phyloP scores from a whole-genome alignment of 2,797 vertebrate species.

The Masticophis lateralis region DNA sequence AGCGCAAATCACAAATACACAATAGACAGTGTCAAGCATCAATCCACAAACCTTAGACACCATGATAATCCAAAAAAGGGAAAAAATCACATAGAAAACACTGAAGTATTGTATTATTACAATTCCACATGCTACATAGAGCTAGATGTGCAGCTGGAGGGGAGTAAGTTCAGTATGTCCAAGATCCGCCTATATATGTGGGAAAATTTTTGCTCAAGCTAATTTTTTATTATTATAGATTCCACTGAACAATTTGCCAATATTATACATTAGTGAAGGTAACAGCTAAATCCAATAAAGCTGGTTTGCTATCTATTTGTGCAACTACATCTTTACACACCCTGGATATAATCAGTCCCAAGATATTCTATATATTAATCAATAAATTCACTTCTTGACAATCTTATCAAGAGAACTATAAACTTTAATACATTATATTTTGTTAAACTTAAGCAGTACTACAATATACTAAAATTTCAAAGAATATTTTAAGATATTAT shows the following conservation, averaged over 20 bases:
- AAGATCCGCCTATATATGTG: slow-evolving; percentile 34
- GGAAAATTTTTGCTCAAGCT: slow-evolving; percentile 35
- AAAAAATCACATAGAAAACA: slow-evolving; percentile 43
- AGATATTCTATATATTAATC: neutral
- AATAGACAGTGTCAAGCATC: slow-evolving; percentile 71
- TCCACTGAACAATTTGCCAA: slow-evolving; percentile 33
- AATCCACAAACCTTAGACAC: slow-evolving; percentile 69
- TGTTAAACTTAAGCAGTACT: neutral
- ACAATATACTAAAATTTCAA: neutral
- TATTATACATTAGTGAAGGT: neutral
- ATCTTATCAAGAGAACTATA: slow-evolving; percentile 13
- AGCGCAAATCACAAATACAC: slow-evolving; percentile 76
- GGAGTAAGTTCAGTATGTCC: slow-evolving; percentile 41
- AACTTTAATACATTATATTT: slow-evolving; percentile 2
- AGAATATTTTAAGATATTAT: neutral
- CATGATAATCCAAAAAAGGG: slow-evolving; percentile 52
- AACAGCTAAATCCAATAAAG: neutral
- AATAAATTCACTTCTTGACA: neutral
- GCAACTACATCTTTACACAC: slow-evolving; percentile 24
- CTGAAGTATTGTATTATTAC: slow-evolving; percentile 39
- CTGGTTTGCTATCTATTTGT: neutral
- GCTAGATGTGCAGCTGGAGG: slow-evolving; percentile 42
- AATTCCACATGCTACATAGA: slow-evolving; percentile 26
- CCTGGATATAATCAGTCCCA: neutral
- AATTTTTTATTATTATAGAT: slow-evolving; percentile 25